phyloP scores from a whole-genome alignment of 2,888 invertebrate genomes.

The Drosophila yooni region DNA sequence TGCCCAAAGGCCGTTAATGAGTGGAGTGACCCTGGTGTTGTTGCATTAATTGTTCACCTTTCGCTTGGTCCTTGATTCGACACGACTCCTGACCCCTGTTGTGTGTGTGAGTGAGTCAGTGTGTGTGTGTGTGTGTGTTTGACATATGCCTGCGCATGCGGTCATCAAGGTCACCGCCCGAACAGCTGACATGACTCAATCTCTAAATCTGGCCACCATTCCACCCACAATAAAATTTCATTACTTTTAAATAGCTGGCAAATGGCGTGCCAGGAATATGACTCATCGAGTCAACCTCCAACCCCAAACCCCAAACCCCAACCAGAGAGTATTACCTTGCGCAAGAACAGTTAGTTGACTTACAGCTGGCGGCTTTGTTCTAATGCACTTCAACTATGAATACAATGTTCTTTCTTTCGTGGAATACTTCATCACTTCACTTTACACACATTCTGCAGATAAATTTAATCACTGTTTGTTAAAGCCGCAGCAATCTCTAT shows the following conservation, averaged over 20 bases:
- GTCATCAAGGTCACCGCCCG: slow-evolving; percentile 68
- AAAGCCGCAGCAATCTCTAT: background rate
- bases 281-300: slow-evolving; percentile 26
- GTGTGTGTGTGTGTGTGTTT: background rate
- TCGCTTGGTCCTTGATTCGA: slow-evolving; percentile 39
- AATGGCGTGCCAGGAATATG: slow-evolving; percentile 19
- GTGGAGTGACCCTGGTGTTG: slow-evolving; percentile 20
- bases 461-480: background rate
- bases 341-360: slow-evolving; percentile 3
- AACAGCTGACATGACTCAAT: slow-evolving; percentile 63
- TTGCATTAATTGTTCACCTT: slow-evolving; percentile 46
- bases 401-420: background rate
- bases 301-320: background rate
- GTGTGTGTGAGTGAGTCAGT: background rate
- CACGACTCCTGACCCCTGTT: slow-evolving; percentile 17
- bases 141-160: slow-evolving; percentile 70
- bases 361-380: background rate
- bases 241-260: background rate
- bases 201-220: slow-evolving; percentile 4
- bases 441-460: background rate
- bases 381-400: background rate
- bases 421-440: background rate
- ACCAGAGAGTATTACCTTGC: background rate
- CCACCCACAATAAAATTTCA: slow-evolving; percentile 15
- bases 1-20: slow-evolving; percentile 30